Evolutionary conservation across 2,113 vertebrate genomes (phyloP).

Genomic region (Petrocephalus zakoni): DNA sequence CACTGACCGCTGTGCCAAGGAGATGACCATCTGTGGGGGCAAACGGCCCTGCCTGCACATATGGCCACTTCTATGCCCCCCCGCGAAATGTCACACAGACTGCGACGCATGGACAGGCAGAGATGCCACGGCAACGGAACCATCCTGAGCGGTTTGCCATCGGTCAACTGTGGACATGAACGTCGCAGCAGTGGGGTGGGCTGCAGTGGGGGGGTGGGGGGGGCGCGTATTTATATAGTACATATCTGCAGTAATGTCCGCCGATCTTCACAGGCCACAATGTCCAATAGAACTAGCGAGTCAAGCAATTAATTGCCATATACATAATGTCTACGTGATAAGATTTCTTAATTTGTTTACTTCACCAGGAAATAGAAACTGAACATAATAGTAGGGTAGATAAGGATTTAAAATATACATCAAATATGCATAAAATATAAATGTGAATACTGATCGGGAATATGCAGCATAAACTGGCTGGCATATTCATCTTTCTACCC

Average conservation of each 20-base stretch:
- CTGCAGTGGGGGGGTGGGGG: background rate
- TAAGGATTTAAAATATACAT: background rate
- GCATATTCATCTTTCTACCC: background rate
- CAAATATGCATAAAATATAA: background rate
- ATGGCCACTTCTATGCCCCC: background rate
- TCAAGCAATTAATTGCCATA: background rate
- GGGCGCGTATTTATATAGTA: background rate
- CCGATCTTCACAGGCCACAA: background rate
- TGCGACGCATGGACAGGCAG: background rate
- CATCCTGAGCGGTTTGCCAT: background rate
- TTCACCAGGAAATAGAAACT: background rate
- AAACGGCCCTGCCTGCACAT: background rate
- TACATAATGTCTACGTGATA: background rate
- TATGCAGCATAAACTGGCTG: background rate
- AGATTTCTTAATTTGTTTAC: background rate
- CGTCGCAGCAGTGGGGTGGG: background rate
- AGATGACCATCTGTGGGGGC: background rate
- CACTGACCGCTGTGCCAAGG: background rate
- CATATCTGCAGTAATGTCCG: background rate
- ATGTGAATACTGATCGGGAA: background rate
- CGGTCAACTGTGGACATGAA: background rate
- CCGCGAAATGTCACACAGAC: background rate
- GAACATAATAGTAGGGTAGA: background rate
- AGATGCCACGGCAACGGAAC: background rate
- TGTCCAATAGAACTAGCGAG: background rate